Percentiles rank a stretch among this genome's conserved stretches.
These are phyloP conservation scores for Liasis olivaceus DNA, from an alignment of 2,797 vertebrate genomes.

Conservation along the genomic window DNA sequence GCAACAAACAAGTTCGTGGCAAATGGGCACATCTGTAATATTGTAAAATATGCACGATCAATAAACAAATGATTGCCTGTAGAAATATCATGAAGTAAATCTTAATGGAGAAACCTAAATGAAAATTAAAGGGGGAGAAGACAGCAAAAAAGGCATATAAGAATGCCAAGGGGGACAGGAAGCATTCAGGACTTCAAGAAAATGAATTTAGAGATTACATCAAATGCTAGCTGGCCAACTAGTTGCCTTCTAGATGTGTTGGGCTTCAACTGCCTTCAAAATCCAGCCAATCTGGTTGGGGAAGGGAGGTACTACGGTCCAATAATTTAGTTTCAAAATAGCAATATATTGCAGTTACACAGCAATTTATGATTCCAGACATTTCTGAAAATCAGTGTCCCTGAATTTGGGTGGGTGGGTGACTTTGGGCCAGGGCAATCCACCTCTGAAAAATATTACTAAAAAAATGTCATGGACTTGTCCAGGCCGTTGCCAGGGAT, in stretches of 20 bases:
- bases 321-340: neutral
- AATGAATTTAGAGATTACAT: neutral
- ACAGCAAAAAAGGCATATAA: neutral
- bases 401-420: neutral
- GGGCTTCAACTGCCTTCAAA: neutral
- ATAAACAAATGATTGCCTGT: neutral
- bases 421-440: neutral
- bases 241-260: neutral
- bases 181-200: neutral
- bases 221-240: neutral
- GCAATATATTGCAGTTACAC: neutral
- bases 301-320: neutral
- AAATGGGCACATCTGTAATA: neutral
- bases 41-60: neutral
- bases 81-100: neutral
- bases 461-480: neutral
- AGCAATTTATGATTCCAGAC: neutral
- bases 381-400: neutral
- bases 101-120: neutral
- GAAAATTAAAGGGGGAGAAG: slow-evolving; percentile 1
- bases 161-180: neutral
- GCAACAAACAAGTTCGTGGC: neutral
- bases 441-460: neutral
- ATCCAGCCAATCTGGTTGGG: neutral
- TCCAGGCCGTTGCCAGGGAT: neutral